Evolutionary conservation across 2,113 vertebrate genomes (phyloP).

Genomic region (Lophius piscatorius): DNA sequence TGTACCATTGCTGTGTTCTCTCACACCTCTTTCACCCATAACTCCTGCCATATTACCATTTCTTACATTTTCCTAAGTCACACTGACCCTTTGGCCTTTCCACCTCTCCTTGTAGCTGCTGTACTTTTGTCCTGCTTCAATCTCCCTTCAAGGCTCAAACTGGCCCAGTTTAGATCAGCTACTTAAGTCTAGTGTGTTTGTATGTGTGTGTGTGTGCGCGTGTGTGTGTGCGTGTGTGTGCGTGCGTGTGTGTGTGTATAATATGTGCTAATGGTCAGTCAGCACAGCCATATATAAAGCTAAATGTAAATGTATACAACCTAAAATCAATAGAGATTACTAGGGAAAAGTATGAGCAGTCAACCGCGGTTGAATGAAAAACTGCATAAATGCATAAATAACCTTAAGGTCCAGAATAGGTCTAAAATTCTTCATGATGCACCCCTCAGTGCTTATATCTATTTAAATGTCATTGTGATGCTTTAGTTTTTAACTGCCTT

Average conservation of each 20-base stretch:
- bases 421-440: too few species aligned
- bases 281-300: conserved; percentile 11
- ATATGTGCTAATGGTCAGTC: too few species aligned
- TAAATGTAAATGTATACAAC: conserved; percentile 41
- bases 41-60: conserved; percentile 11
- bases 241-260: not conserved
- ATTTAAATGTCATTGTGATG: too few species aligned
- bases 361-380: not conserved
- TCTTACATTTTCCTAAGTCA: conserved; percentile 30
- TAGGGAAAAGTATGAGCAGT: conserved; percentile 30
- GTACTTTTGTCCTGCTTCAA: conserved; percentile 51
- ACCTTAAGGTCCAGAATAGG: too few species aligned
- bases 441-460: too few species aligned
- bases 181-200: conserved; percentile 7
- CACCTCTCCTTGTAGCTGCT: conserved; percentile 49
- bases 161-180: conserved; percentile 54
- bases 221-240: conserved; percentile 5
- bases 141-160: conserved; percentile 52
- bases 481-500: too few species aligned
- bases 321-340: conserved; percentile 47
- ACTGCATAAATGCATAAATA: too few species aligned
- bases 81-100: conserved; percentile 42
- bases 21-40: conserved; percentile 10
- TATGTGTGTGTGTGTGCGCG: not conserved
- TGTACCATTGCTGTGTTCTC: conserved; percentile 17